Percentiles rank a stretch among this genome's conserved stretches.
These are phyloP conservation scores for Octomys mimax DNA, from an alignment of 2,797 vertebrate genomes.

Conservation along the genomic window DNA sequence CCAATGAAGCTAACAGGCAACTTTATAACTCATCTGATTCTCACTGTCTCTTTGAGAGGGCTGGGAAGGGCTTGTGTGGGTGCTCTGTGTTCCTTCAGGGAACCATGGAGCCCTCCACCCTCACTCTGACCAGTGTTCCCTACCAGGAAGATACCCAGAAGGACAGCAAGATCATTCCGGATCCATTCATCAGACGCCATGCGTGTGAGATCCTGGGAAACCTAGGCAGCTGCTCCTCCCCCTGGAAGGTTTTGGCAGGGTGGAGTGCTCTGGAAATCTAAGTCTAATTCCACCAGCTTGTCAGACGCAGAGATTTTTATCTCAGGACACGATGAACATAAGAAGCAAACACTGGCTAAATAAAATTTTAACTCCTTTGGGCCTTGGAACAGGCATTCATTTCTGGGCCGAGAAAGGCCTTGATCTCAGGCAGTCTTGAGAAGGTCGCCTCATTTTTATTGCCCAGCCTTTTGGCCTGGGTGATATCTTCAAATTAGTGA, in stretches of 20 bases:
- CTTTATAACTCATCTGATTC: background rate
- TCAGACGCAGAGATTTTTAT: slow-evolving; percentile 77
- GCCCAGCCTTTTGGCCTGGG: background rate
- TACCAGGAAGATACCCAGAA: background rate
- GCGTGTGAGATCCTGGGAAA: slow-evolving; percentile 7
- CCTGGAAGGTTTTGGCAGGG: slow-evolving; percentile 33
- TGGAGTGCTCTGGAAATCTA: slow-evolving; percentile 59
- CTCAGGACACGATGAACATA: slow-evolving; percentile 21
- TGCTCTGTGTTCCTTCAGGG: background rate
- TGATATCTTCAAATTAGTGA: slow-evolving; percentile 2
- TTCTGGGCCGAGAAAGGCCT: slow-evolving; percentile 67
- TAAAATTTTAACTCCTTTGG: slow-evolving; percentile 60
- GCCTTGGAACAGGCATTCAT: slow-evolving; percentile 8
- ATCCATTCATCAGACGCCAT: background rate
- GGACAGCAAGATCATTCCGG: background rate
- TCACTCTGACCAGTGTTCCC: background rate
- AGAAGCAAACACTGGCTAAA: slow-evolving; percentile 48
- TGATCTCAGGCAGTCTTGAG: slow-evolving; percentile 34
- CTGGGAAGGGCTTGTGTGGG: background rate
- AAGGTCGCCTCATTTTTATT: background rate
- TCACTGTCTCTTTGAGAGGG: background rate
- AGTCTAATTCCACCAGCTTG: slow-evolving; percentile 67
- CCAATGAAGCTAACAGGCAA: background rate
- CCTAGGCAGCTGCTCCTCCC: slow-evolving; percentile 44
- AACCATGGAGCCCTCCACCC: no score